Base-by-base conservation (phyloP, 2,113 vertebrate species). In the Dasyprocta punctata region DNA sequence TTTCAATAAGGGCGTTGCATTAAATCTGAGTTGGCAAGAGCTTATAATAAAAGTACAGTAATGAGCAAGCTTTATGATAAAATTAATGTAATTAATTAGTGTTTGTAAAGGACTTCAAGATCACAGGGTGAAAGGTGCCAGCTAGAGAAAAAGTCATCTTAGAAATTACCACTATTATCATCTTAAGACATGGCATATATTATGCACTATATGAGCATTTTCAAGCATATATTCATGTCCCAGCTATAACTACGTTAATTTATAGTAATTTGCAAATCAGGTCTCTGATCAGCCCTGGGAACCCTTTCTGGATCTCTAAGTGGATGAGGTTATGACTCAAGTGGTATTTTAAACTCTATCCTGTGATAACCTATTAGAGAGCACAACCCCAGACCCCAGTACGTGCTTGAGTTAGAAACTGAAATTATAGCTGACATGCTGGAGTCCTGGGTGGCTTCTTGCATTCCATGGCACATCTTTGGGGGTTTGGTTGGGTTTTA, bases 81-180 rank as follows among this genome's bases (percentile, higher is more conserved):
- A 97, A 98, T 97, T 97, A 98, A 98, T 97, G 86, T 97, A 97
- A 98, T 98, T 97, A 98, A 98, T 98, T 97, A 97, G 98, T 98
- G 97, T 98, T 98, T 98, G 97, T 96, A 97, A 96, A 98, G 96
- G 97, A 94, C 97, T 97, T 98, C 87, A 60, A 96, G 96, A 97
- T 97, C 97, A 95, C 58, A 84, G 96, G 96, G 97, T 98, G 97
- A 98, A 96, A 97, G 97, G 97, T 97, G 97, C 95, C 96, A 97
- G 96, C 96, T 89, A 96, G 95, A 98, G 96, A 95, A 97, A 97
- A 98, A 98, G 97, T 97, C 95, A 75, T 98, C 97, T 96, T 73
- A 91, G 96, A 97, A 98, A 98, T 98, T 97, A 96, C 96, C 96
- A 91, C 97, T 93, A 97, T 97, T 97, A 97, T 97, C 98, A 97